Conservation (phyloP, 2,888 invertebrate genomes). For the Eristalinus aeneus region DNA sequence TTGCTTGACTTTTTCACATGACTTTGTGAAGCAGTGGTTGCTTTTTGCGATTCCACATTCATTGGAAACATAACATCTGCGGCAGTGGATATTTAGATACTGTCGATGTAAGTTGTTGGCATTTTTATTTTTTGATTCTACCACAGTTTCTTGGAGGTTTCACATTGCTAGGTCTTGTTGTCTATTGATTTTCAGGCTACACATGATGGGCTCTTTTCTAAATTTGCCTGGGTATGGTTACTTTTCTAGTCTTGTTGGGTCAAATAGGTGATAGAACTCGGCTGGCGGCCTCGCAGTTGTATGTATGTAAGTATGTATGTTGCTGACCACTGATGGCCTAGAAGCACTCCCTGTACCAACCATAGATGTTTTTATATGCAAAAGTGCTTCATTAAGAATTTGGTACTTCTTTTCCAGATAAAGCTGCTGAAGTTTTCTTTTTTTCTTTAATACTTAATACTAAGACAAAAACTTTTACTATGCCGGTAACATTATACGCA, state of each 20-base stretch:
- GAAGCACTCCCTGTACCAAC: too few relatives aligned
- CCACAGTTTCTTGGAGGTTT: slow-evolving; percentile 12
- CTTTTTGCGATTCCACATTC: slow-evolving; percentile 31
- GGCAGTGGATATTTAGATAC: slow-evolving; percentile 24
- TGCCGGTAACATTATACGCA: too few relatives aligned
- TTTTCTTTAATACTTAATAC: too few relatives aligned
- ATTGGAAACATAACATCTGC: slow-evolving; percentile 19
- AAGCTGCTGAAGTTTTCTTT: slow-evolving; percentile 33
- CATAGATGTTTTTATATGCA: too few relatives aligned
- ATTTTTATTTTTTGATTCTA: slow-evolving; percentile 28
- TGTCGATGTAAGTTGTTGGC: slow-evolving; percentile 47
- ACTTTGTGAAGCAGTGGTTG: slow-evolving; percentile 34
- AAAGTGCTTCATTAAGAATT: too few relatives aligned
- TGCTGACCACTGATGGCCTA: too few relatives aligned
- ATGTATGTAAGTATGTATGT: too few relatives aligned
- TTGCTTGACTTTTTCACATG: slow-evolving; percentile 12
- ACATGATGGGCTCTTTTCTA: background rate
- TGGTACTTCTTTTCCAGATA: slow-evolving; percentile 24
- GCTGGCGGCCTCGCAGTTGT: too few relatives aligned
- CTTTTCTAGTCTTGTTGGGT: slow-evolving; percentile 14
- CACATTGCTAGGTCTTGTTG: slow-evolving; percentile 3
- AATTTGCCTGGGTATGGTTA: slow-evolving; percentile 17
- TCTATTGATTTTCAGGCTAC: background rate
- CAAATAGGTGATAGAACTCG: slow-evolving; percentile 20
- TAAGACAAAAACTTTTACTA: too few relatives aligned